Evolutionary conservation across 2,113 vertebrate genomes (phyloP), one percentile per base, ranked within the genome.

Genomic region (Nesospiza acunhae): DNA sequence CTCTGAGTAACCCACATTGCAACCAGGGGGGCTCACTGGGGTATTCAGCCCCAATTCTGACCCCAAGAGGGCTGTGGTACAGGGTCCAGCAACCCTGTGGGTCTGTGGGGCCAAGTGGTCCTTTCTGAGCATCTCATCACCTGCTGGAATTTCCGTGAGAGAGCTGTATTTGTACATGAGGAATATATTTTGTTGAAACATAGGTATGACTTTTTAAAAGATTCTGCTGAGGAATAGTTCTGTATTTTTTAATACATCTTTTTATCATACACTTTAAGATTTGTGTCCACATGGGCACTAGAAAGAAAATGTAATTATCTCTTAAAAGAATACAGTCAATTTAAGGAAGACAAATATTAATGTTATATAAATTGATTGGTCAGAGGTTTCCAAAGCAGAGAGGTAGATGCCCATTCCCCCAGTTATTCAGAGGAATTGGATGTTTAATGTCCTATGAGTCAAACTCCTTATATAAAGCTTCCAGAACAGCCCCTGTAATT

Each of bases 271-370:
- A 20, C 73, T 88, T 80, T 66, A 66, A 83, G 64, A 75, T 59
- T 87, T 1, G 2, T 81, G 47, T 26, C 72, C 79, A 86, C 79
- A 68, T 64, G 22, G 85, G n/a, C 26, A 68, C 52, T 75, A 72
- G 83, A 75, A 81, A 28, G 62, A 55, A 94, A 94, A 95, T 22
- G 44, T 86, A 91, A 90, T 93, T 73, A 81, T 84, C 56, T 90
- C 62, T 91, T 76, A 66, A 94, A 92, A 95, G n/a, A 93, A 94
- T 69, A 58, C 53, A 84, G 68, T 75, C 75, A 91, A 69, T 89
- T 93, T 92, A 92, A 93, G 64, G 72, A 86, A 80, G 87, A 55
- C 39, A 88, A 92, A 80, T 74, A 86, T 74, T 87, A 94, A 81
- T 72, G 75, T 80, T 80, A 19, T 39, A 84, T 33, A 84, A 90